These are phyloP conservation scores for Tachina grossa DNA, from an alignment of 2,888 invertebrate genomes.

Conservation along the genomic window DNA sequence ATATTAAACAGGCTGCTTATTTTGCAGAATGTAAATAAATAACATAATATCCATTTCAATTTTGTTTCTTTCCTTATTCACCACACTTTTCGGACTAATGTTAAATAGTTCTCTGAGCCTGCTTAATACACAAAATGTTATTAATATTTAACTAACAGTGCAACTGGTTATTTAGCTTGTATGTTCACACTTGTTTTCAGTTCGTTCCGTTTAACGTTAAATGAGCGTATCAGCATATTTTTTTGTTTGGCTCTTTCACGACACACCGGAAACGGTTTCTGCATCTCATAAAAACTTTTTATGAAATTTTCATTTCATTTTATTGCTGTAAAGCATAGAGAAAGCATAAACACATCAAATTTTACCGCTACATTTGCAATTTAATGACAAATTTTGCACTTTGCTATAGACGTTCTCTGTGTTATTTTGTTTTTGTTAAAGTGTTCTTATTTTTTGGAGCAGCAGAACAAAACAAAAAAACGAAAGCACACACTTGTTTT, in stretches of 20 bases:
- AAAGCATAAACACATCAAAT: slow-evolving; percentile 54
- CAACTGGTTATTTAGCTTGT: background rate
- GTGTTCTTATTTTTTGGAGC: slow-evolving; percentile 23
- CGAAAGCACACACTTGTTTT: slow-evolving; percentile 68
- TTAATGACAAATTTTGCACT: slow-evolving; percentile 65
- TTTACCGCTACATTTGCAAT: slow-evolving; percentile 50
- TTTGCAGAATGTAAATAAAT: background rate
- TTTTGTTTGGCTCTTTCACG: background rate
- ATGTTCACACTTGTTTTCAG: slow-evolving; percentile 16
- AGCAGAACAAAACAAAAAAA: slow-evolving; percentile 27
- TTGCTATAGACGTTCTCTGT: slow-evolving; percentile 32
- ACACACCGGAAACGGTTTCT: slow-evolving; percentile 49
- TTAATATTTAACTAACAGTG: slow-evolving; percentile 18
- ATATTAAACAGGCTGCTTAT: background rate
- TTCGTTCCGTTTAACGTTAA: slow-evolving; percentile 44
- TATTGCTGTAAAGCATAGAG: slow-evolving; percentile 59
- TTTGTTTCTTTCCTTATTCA: slow-evolving; percentile 60
- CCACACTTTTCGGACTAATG: slow-evolving; percentile 72
- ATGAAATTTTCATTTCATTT: slow-evolving; percentile 57
- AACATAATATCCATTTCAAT: slow-evolving; percentile 16
- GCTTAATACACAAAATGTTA: slow-evolving; percentile 20
- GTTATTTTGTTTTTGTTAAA: slow-evolving; percentile 54
- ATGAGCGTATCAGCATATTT: background rate
- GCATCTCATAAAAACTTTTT: slow-evolving; percentile 13
- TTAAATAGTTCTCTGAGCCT: slow-evolving; percentile 37